Evolutionary conservation across 2,113 vertebrate genomes (phyloP), one percentile per base, ranked within the genome.

Genomic region (Chascanopsetta lugubris): DNA sequence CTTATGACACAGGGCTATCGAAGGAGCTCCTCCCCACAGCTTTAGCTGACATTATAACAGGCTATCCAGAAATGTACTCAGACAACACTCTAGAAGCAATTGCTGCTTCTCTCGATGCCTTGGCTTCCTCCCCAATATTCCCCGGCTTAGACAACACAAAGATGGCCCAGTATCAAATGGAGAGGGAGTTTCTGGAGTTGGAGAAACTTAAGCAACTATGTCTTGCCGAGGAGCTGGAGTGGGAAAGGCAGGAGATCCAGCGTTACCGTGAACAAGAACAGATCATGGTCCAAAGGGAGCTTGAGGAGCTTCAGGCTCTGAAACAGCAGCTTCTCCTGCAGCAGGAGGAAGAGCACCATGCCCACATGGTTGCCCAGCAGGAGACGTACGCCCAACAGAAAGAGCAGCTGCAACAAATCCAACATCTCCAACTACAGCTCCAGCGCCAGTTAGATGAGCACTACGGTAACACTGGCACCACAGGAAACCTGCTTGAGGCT

Each of bases 171-270:
- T 94, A 98, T 73, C 94, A 98, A 60, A 93, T 97, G 85, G 96
- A 99, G 47, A 93, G 96, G 47, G 97, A 99, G 77, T 94, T 99
- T 84, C 88, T 99, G 51, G 95, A 99, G 78, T 90, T 99, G 56
- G 97, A 98, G 69, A 99, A 98, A 90, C 91, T 99, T 59, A 99
- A 99, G 79, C 97, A 99, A 61, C 90, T 98, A 12, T 96, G 97
- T 70, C 94, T 98, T 68, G 97, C 97, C 11, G 97, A 99, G 83
- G 97, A 99, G 73, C 79, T 99, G 12, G 97, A 99, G 77, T 98
- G 97, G 95, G 97, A 99, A 69, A 95, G 97, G 46, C 96, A 97
- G 55, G 97, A 99, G 90, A 99, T 99, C 58, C 97, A 99, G 71
- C 94, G 96, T 70, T 99, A 96, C 81, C 93, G 96, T 63, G 97